Evolutionary conservation across 2,113 vertebrate species (phyloP).

Genomic region (Cyanistes caeruleus): DNA sequence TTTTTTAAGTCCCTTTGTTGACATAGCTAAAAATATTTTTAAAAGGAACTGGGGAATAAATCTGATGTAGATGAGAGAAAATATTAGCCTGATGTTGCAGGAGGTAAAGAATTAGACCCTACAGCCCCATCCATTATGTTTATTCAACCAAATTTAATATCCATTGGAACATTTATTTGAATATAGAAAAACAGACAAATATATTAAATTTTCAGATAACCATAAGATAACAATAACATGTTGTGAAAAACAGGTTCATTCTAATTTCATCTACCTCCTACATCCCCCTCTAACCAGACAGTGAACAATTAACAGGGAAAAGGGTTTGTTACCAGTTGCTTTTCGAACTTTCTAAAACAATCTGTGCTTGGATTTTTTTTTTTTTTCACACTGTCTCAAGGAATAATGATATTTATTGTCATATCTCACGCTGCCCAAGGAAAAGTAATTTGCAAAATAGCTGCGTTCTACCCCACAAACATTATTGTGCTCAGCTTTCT

Average conservation of each 20-base stretch:
- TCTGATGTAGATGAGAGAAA: conserved; percentile 53
- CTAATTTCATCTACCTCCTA: background rate
- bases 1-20: conserved; percentile 65
- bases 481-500: conserved; percentile 34
- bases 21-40: conserved; percentile 63
- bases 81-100: background rate
- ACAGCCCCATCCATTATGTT: background rate
- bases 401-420: conserved; percentile 17
- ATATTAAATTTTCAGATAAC: background rate
- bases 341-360: conserved; percentile 10
- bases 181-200: background rate
- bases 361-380: background rate
- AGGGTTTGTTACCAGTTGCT: conserved; percentile 1
- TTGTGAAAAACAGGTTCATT: background rate
- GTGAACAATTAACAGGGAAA: background rate
- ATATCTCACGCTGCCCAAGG: background rate
- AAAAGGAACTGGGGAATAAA: conserved; percentile 46
- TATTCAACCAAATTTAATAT: background rate
- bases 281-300: background rate
- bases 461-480: background rate
- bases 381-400: background rate
- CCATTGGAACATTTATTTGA: background rate
- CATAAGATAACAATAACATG: background rate
- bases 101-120: background rate
- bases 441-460: conserved; percentile 45